These are phyloP conservation scores for Aptenodytes patagonicus DNA, from an alignment of 2,113 vertebrate species.

Conservation along the genomic window DNA sequence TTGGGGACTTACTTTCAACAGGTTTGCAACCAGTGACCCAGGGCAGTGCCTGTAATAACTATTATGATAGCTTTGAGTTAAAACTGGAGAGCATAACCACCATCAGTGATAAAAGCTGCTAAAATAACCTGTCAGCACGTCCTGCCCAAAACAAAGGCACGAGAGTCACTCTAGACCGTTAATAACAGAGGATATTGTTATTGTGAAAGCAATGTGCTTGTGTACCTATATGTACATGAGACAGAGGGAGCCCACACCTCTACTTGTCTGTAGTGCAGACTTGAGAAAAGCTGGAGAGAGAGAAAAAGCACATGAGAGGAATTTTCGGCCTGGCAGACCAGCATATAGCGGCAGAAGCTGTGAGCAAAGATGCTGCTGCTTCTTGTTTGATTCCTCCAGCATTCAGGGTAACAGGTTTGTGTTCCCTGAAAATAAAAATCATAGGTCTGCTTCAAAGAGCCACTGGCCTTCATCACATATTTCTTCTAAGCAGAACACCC, in stretches of 20 bases:
- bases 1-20: background rate
- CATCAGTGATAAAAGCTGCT: background rate
- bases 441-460: background rate
- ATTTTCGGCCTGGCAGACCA: background rate
- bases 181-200: background rate
- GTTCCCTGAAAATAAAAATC: background rate
- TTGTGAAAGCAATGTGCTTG: too few species aligned
- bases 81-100: background rate
- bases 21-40: background rate
- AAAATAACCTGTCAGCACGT: background rate
- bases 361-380: background rate
- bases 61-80: background rate
- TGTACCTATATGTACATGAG: background rate
- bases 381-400: background rate
- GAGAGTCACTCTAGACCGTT: background rate
- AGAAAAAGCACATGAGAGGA: background rate
- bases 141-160: background rate
- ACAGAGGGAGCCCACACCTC: background rate
- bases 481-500: background rate
- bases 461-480: background rate
- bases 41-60: background rate
- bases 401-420: background rate
- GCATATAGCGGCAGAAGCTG: background rate
- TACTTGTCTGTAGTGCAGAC: background rate
- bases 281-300: background rate